Evolutionary conservation across 1,140 invertebrate genomes (phyloP), one percentile per base, ranked within the genome.

Genomic region (Cephus cinctus): DNA sequence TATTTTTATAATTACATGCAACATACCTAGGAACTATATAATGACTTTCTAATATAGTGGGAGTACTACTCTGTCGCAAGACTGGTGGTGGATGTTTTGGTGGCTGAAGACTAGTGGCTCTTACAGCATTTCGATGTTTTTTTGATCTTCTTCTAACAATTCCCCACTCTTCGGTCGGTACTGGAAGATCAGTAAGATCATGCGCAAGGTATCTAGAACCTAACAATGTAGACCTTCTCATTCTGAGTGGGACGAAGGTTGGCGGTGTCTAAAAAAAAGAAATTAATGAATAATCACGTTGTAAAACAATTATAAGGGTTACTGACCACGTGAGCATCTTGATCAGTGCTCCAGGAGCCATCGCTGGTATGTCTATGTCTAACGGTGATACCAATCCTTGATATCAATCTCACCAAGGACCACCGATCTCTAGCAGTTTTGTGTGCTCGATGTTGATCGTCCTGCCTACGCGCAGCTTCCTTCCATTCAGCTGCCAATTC

Each of bases 341-440:
- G 66, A 42, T 75, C 73, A 2, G 57, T 61, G 35, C 70, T 74
- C 62, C 77, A 75, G 5, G 58, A 61, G 14, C 59, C 59, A 31
- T 68, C 65, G 3, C 19, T 54, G 2, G 42, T 40, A 20, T 63
- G 61, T 30, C 50, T 52, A 14, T 67, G 71, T 16, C 62, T 76
- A 4, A 73, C 65, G 20, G 78, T 76, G 23, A 78, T 59, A 16
- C 82, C 78, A 38, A 83, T 72, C 53, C 77, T 79, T 3, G 81
- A 81, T 0, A 86, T 73, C 16, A 84, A 71, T 48, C 78, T 78
- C 8, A 84, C 70, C 12, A 86, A 60, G 35, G 81, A 80, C 80
- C 83, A 85, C 25, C 84, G 71, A 54, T 86, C 84, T 40, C 77
- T 75, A 2, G 81, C 81, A 1, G 82, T 84, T 25, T 68, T 73